Evolutionary conservation across 1,140 invertebrate species (phyloP).

Genomic region (Cydia fagiglandana): DNA sequence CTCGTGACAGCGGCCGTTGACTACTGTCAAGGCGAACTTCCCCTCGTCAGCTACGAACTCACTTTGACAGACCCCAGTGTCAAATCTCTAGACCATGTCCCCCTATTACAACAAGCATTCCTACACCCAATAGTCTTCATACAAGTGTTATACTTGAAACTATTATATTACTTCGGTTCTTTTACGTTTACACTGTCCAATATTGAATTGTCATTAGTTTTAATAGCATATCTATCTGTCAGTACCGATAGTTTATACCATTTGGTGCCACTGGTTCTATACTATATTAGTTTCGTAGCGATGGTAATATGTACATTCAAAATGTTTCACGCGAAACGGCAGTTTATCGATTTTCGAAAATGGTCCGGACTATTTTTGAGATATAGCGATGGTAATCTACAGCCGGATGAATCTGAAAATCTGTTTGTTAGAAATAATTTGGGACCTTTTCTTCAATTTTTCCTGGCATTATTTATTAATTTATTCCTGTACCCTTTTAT

Average conservation of each 20-base stretch:
- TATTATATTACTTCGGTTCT: constrained; percentile 81
- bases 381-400: constrained; percentile 84
- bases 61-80: constrained; percentile 84
- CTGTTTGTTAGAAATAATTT: constrained; percentile 90
- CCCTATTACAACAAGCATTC: constrained; percentile 84
- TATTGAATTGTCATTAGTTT: constrained; percentile 82
- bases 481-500: constrained; percentile 88
- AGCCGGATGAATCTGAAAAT: constrained; percentile 88
- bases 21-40: constrained; percentile 88
- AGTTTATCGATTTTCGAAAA: constrained; percentile 86
- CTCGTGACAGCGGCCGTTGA: constrained; percentile 89
- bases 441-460: constrained; percentile 89
- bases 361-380: constrained; percentile 89
- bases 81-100: constrained; percentile 83
- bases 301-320: constrained; percentile 90
- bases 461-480: constrained; percentile 86
- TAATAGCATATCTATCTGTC: constrained; percentile 85
- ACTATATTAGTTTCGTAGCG: constrained; percentile 85
- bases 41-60: constrained; percentile 86
- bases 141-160: constrained; percentile 84
- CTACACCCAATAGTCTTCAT: constrained; percentile 85
- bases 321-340: constrained; percentile 87
- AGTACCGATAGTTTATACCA: constrained; percentile 83
- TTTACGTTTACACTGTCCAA: constrained; percentile 81
- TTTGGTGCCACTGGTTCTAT: constrained; percentile 84